Evolutionary conservation across 2,113 vertebrate species (phyloP), one percentile per base, ranked within the genome.

Genomic region (Tetrao urogallus): DNA sequence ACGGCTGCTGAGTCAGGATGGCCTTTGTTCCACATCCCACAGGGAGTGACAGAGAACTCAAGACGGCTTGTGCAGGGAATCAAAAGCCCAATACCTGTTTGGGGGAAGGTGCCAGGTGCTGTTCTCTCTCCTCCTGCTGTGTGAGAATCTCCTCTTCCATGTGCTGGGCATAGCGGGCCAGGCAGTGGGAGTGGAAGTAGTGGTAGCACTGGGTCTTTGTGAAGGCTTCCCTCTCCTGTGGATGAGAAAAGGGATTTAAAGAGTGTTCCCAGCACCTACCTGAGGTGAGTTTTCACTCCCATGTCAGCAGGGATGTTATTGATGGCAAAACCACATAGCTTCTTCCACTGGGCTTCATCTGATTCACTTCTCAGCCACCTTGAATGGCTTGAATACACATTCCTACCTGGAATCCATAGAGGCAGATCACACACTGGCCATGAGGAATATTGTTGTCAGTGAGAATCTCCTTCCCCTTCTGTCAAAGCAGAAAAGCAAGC

Each of bases 391-490:
- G 32, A n/a, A 58, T 17, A 71, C 52, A 25, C 4, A 3, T 21
- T 32, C 95, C 86, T 92, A 99, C 99, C 99, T 99, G 98, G 90
- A 99, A 99, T 45, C 97, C 98, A 15, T 99, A 99, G 9, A 99
- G 98, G 90, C 99, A 99, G 95, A 99, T 99, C 86, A 99, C 99
- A 17, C 99, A 99, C 93, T 98, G 99, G 77, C 99, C 99, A 8
- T 99, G 98, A 89, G 99, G 99, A 96, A 99, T 98, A 82, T 99
- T 99, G 96, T 99, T 99, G 72, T 99, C 98, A 2, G 99, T 99
- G 90, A 99, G 98, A 96, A 99, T 99, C 97, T 99, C 99, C 96
- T 99, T 99, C 25, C 99, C 99, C 96, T 99, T 99, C 99, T 99
- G 96, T 20, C 3, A 58, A 82, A 83, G 13, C 50, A 92, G 64